A percentile compares a stretch with the other conserved stretches of the same genome.
phyloP scores from a whole-genome alignment of 2,113 vertebrate genomes.

The Archilochus colubris region DNA sequence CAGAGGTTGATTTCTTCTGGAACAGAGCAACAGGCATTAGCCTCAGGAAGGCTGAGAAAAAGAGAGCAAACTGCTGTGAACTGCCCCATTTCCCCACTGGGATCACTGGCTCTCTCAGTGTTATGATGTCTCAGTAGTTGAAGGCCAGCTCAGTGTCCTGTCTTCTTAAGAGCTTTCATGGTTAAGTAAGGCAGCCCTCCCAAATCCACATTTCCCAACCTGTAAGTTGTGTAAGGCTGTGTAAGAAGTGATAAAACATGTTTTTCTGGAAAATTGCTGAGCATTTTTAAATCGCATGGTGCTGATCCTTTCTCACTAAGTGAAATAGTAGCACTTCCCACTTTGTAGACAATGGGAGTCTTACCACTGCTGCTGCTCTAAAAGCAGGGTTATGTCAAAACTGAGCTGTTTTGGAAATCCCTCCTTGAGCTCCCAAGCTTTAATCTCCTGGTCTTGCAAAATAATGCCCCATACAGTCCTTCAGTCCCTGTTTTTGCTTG shows the following conservation, averaged over 20 bases:
- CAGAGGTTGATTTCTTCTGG: not conserved
- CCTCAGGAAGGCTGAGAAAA: not conserved
- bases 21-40: not conserved
- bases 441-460: constrained; percentile 17
- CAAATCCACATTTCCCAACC: not conserved
- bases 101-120: not conserved
- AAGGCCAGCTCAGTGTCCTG: not conserved
- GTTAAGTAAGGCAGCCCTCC: not conserved
- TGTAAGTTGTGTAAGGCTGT: not conserved
- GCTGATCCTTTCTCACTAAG: not conserved
- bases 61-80: not conserved
- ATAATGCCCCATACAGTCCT: not conserved
- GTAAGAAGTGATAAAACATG: not conserved
- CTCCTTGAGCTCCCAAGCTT: not conserved
- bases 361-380: not conserved
- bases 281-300: not conserved
- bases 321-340: not conserved
- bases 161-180: not conserved
- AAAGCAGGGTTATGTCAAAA: constrained; percentile 23
- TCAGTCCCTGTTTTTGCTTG: not conserved
- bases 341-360: constrained; percentile 27
- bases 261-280: constrained; percentile 11
- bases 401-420: constrained; percentile 33
- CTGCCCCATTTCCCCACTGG: not conserved
- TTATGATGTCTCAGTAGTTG: not conserved